Evolutionary conservation across 2,113 vertebrate genomes (phyloP).

Genomic region (Scomber colias): DNA sequence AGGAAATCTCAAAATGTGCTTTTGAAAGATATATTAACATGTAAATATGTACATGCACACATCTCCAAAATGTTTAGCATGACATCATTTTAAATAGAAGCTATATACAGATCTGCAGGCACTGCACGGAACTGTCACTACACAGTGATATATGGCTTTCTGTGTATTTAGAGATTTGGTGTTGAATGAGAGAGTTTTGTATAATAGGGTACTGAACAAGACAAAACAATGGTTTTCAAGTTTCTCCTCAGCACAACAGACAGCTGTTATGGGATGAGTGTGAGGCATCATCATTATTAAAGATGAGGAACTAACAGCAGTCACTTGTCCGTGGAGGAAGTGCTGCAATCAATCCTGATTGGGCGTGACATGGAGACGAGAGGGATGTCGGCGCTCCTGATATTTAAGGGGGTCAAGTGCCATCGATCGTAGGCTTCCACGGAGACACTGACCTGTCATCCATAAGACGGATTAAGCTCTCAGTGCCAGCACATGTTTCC

Average conservation of each 20-base stretch:
- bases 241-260: constrained; percentile 82
- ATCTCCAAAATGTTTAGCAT: too few relatives aligned
- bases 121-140: too few relatives aligned
- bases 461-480: constrained; percentile 78
- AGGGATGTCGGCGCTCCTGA: constrained; percentile 65
- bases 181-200: constrained; percentile 27
- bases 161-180: background rate
- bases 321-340: constrained; percentile 54
- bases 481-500: constrained; percentile 67
- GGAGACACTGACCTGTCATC: constrained; percentile 73
- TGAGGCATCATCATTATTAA: constrained; percentile 80
- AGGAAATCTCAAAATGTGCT: too few relatives aligned
- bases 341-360: constrained; percentile 73
- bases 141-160: too few relatives aligned
- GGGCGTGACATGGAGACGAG: constrained; percentile 52
- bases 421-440: constrained; percentile 75
- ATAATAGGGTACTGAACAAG: constrained; percentile 6
- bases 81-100: too few relatives aligned
- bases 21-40: too few relatives aligned
- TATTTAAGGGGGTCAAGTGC: constrained; percentile 78
- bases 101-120: too few relatives aligned
- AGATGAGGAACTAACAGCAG: constrained; percentile 72
- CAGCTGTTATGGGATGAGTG: constrained; percentile 83
- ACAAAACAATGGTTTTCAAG: constrained; percentile 75
- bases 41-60: too few relatives aligned